Evolutionary conservation across 2,888 invertebrate species (phyloP).

Genomic region (Pasiphila rectangulata): DNA sequence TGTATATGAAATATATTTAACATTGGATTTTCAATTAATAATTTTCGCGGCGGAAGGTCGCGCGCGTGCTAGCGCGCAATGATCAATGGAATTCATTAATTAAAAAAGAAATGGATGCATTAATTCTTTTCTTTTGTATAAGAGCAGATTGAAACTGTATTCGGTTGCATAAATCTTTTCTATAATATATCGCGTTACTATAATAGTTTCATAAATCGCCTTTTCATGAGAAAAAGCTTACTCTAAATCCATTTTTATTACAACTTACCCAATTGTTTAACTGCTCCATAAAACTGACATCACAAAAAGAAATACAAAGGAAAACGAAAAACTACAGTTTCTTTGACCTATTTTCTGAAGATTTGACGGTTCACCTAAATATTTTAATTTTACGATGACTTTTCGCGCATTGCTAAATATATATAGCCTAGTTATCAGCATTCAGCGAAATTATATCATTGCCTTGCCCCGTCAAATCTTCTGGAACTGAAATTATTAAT

Average conservation of each 20-base stretch:
- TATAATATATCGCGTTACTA: too few relatives aligned
- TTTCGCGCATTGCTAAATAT: neutral
- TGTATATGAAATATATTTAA: too few relatives aligned
- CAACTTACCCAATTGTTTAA: neutral
- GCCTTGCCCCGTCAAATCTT: conserved; percentile 16
- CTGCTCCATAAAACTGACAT: neutral
- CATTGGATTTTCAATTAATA: too few relatives aligned
- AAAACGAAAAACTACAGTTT: neutral
- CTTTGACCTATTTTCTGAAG: neutral
- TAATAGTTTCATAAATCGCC: too few relatives aligned
- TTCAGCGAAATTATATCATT: conserved; percentile 16
- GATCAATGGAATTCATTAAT: too few relatives aligned
- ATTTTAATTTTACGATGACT: conserved; percentile 1
- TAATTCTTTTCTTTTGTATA: too few relatives aligned
- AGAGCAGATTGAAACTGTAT: too few relatives aligned
- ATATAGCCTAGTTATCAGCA: neutral
- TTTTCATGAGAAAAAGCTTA: too few relatives aligned
- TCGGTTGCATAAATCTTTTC: too few relatives aligned
- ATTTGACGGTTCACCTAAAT: conserved; percentile 1
- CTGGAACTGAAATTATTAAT: conserved; percentile 21
- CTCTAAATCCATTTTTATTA: conserved; percentile 1
- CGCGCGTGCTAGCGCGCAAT: too few relatives aligned
- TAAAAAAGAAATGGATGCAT: too few relatives aligned
- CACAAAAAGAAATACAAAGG: neutral
- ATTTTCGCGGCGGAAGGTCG: too few relatives aligned